These are phyloP conservation scores for Serilophus lunatus DNA, from an alignment of 2,113 vertebrate genomes.

Conservation along the genomic window DNA sequence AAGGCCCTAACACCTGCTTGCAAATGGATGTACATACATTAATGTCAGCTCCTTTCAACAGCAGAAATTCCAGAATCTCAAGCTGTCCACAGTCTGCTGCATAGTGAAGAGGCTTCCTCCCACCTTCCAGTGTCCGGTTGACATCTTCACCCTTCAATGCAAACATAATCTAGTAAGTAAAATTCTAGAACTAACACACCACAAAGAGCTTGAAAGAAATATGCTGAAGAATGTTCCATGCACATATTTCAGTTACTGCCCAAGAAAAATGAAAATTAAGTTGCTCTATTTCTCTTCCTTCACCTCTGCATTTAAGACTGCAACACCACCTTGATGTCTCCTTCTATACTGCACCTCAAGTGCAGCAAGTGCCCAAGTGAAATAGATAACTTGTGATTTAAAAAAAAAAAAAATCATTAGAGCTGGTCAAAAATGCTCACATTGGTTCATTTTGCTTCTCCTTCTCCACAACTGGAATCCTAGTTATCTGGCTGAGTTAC, in stretches of 20 bases:
- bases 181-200: background rate
- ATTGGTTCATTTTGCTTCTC: background rate
- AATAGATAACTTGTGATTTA: background rate
- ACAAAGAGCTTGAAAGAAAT: background rate
- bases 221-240: background rate
- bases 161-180: background rate
- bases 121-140: constrained; percentile 87
- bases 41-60: constrained; percentile 92
- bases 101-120: constrained; percentile 91
- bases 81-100: constrained; percentile 91
- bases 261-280: background rate
- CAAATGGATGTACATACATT: constrained; percentile 79
- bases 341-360: background rate
- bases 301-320: background rate
- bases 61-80: constrained; percentile 87
- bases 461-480: background rate
- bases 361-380: background rate
- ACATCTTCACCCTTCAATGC: constrained; percentile 85
- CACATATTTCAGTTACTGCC: background rate
- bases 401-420: background rate
- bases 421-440: background rate
- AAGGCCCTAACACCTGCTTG: background rate
- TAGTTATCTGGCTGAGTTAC: background rate
- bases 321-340: background rate
- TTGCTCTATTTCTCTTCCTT: background rate